phyloP scores from a whole-genome alignment of 1,140 invertebrate genomes.

The Lepidotrigona ventralis region DNA sequence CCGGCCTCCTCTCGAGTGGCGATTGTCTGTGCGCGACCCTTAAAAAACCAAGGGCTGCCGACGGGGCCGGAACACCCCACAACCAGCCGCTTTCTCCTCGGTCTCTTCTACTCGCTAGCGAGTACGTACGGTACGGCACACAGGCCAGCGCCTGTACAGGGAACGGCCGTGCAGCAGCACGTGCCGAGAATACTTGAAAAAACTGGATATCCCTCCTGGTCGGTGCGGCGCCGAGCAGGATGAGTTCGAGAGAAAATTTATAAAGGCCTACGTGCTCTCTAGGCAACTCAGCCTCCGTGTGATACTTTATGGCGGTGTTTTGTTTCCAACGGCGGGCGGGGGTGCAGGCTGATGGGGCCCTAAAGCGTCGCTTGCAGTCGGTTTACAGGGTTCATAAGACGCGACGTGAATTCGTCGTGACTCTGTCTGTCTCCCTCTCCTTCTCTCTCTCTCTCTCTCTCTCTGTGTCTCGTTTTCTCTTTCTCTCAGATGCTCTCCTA shows the following conservation, averaged over 20 bases:
- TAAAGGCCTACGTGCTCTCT: conserved; percentile 75
- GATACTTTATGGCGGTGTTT: conserved; percentile 73
- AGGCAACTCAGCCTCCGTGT: conserved; percentile 52
- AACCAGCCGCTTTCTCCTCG: background rate
- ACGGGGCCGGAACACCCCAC: background rate
- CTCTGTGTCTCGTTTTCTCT: too few relatives aligned
- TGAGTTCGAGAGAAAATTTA: conserved; percentile 73
- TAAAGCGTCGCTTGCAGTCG: conserved; percentile 76
- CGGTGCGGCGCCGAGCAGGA: conserved; percentile 32
- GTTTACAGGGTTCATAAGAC: conserved; percentile 73
- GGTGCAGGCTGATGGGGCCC: conserved; percentile 30
- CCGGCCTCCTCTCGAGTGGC: conserved; percentile 55
- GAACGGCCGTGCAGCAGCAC: conserved; percentile 62
- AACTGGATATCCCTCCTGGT: conserved; percentile 60
- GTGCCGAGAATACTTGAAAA: conserved; percentile 73
- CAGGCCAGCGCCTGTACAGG: conserved; percentile 32
- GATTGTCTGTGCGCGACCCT: conserved; percentile 62
- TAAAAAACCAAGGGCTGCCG: conserved; percentile 21
- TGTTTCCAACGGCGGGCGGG: conserved; percentile 61
- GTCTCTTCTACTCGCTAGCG: too few relatives aligned
- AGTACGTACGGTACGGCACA: background rate
- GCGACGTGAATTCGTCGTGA: conserved; percentile 64
- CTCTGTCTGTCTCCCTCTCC: background rate
- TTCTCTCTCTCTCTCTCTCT: background rate
- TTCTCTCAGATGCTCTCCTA: background rate